These are phyloP conservation scores for Tokudaia tokunoshimensis DNA, from an alignment of 2,797 vertebrate species.

Conservation along the genomic window DNA sequence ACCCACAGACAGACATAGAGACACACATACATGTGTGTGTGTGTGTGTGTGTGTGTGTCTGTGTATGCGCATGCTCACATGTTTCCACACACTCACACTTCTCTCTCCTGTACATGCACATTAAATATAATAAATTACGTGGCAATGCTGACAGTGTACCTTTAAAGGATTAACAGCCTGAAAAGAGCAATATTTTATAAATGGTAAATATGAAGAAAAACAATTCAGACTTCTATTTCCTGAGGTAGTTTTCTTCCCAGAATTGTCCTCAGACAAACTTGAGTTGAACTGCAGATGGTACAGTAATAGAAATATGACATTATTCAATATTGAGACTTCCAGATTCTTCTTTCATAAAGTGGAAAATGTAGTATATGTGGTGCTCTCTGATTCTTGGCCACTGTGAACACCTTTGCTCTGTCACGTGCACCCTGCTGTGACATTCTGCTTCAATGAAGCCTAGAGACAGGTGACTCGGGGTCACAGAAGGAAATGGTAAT, in stretches of 20 bases:
- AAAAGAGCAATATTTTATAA: neutral
- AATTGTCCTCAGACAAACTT: neutral
- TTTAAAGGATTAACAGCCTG: neutral
- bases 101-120: neutral
- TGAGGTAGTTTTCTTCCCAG: neutral
- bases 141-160: neutral
- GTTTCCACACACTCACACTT: neutral
- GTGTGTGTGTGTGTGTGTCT: no score
- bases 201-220: neutral
- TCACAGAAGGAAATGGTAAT: neutral
- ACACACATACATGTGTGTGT: no score
- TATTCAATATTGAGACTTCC: neutral
- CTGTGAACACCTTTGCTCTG: no score
- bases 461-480: neutral
- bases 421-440: no score
- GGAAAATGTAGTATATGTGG: neutral
- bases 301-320: neutral
- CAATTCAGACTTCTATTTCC: neutral
- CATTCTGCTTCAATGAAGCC: neutral
- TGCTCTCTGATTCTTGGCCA: neutral
- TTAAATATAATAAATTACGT: neutral
- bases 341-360: conserved; percentile 3
- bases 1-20: neutral
- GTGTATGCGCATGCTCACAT: neutral
- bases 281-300: neutral